Evolutionary conservation across 2,113 vertebrate species (phyloP).

Genomic region (Spea multiplicata): DNA sequence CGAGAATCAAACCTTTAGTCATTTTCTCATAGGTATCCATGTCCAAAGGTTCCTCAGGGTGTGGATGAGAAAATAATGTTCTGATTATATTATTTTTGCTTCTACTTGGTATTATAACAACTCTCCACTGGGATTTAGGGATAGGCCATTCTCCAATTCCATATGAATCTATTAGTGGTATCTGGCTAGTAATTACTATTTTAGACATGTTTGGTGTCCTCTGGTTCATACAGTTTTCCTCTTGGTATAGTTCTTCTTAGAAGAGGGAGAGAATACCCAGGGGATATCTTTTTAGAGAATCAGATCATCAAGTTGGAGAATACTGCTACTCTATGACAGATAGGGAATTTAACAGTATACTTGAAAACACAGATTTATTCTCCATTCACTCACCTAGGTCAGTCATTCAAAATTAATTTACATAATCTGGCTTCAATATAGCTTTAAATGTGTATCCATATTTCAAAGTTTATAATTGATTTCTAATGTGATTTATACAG

Average conservation of each 20-base stretch:
- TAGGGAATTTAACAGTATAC: too few species aligned
- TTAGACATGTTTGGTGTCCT: conserved; percentile 30
- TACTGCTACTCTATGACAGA: background rate
- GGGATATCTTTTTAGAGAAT: conserved; percentile 12
- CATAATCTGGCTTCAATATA: too few species aligned
- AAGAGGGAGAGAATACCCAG: conserved; percentile 11
- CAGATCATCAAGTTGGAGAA: background rate
- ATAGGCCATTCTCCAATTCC: conserved; percentile 21
- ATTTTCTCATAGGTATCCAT: conserved; percentile 12
- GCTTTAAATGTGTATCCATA: too few species aligned
- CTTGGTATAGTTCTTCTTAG: conserved; percentile 19
- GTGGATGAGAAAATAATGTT: conserved; percentile 19
- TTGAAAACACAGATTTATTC: too few species aligned
- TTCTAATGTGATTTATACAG: too few species aligned
- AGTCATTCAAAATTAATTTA: too few species aligned
- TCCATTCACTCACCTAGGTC: too few species aligned
- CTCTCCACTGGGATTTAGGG: conserved; percentile 32
- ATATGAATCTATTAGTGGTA: conserved; percentile 24
- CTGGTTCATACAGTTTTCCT: conserved; percentile 27
- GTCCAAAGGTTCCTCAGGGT: conserved; percentile 11
- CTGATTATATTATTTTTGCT: conserved; percentile 30
- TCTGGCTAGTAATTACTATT: conserved; percentile 38
- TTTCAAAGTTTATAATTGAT: too few species aligned
- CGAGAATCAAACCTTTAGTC: conserved; percentile 13
- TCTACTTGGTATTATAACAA: conserved; percentile 29